Conservation (phyloP, 2,113 vertebrate species). For the Poecile atricapillus region DNA sequence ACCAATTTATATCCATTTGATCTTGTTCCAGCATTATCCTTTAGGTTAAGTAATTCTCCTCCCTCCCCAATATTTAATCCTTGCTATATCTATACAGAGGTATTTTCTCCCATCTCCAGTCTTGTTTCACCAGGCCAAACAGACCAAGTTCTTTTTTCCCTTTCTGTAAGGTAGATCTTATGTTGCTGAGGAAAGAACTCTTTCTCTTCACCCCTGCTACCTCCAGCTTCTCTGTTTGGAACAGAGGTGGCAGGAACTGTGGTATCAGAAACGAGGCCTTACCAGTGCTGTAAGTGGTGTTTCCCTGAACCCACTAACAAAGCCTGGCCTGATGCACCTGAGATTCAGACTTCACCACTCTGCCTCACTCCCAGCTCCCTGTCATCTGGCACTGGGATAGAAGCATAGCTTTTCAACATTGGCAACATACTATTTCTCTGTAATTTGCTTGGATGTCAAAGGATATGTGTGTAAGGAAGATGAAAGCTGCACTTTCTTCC, state of each 20-base stretch:
- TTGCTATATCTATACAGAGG: not conserved
- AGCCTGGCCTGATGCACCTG: not conserved
- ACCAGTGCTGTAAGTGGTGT: not conserved
- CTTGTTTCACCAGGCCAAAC: not conserved
- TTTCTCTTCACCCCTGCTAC: not conserved
- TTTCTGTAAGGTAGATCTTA: not conserved
- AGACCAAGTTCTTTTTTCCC: not conserved
- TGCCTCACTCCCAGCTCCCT: not conserved
- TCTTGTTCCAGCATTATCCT: constrained; percentile 23
- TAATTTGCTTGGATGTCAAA: not conserved
- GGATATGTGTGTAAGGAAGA: not conserved
- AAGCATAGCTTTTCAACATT: not conserved
- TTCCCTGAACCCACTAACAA: not conserved
- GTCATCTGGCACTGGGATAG: not conserved
- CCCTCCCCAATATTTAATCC: not conserved
- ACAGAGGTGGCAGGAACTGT: not conserved
- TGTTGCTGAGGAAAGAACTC: not conserved
- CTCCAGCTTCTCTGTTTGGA: not conserved
- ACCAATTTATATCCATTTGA: constrained; percentile 19
- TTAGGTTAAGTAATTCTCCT: constrained; percentile 2
- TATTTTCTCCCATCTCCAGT: not conserved
- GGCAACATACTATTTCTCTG: not conserved
- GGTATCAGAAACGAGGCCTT: not conserved
- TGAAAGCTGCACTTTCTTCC: not conserved
- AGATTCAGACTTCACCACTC: not conserved